A percentile compares a stretch with the other conserved stretches of the same genome.
Conservation (phyloP, 2,113 vertebrate species). For the Melanotaenia duboulayi region DNA sequence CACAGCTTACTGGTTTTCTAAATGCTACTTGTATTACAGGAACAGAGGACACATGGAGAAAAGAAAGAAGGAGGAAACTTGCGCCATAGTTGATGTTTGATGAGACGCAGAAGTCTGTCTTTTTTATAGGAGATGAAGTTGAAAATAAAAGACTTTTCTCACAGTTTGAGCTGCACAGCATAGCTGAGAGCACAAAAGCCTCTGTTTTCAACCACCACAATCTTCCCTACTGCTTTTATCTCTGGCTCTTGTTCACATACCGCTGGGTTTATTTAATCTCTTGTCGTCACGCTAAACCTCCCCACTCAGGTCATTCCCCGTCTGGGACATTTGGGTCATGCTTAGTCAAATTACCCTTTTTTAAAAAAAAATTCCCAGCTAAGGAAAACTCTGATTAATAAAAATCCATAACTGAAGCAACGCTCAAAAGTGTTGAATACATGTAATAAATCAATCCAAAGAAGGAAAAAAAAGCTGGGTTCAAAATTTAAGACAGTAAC, state of each 20-base stretch:
- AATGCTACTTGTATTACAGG: neutral
- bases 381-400: constrained; percentile 18
- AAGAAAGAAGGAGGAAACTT: neutral
- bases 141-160: constrained; percentile 44
- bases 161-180: constrained; percentile 37
- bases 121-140: constrained; percentile 15
- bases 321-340: constrained; percentile 38
- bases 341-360: constrained; percentile 41
- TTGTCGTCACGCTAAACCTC: constrained; percentile 30
- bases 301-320: constrained; percentile 21
- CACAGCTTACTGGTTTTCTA: constrained; percentile 2
- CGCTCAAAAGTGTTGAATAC: constrained; percentile 34
- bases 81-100: constrained; percentile 3
- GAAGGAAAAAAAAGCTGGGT: constrained; percentile 12
- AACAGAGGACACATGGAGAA: neutral
- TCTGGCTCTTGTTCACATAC: constrained; percentile 33
- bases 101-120: constrained; percentile 8
- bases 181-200: constrained; percentile 34
- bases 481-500: constrained; percentile 1
- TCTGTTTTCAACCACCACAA: constrained; percentile 22
- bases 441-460: constrained; percentile 11
- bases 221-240: constrained; percentile 21
- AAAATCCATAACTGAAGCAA: constrained; percentile 31
- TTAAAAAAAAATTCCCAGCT: constrained; percentile 7
- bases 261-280: constrained; percentile 27